A percentile compares a stretch with the other conserved stretches of the same genome.
Evolutionary conservation across 2,888 invertebrate genomes (phyloP).

Genomic region (Rhagophthalmus giganteus): DNA sequence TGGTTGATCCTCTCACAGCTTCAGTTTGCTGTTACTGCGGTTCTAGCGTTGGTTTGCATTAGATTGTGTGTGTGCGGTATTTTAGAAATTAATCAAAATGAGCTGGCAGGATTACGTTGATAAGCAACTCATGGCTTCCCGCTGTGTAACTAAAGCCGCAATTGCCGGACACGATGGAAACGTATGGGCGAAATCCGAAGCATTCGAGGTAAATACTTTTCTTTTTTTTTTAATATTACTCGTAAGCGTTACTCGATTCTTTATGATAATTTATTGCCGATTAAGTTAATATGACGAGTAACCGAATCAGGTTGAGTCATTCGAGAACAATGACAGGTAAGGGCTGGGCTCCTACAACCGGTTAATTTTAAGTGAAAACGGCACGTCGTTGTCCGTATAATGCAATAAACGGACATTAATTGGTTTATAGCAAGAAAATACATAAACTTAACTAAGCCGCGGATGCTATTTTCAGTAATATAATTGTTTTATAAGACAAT

Average conservation of each 20-base stretch:
- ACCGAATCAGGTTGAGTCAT: slow-evolving; percentile 21
- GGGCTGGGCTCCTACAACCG: slow-evolving; percentile 25
- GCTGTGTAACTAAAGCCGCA: slow-evolving; percentile 92
- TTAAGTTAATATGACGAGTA: too few relatives aligned
- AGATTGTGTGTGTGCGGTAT: slow-evolving; percentile 49
- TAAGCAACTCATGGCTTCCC: slow-evolving; percentile 93
- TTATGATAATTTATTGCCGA: too few relatives aligned
- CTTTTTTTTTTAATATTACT: slow-evolving; percentile 1
- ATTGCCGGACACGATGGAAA: slow-evolving; percentile 95
- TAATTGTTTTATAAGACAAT: slow-evolving; percentile 23
- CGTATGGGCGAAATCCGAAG: slow-evolving; percentile 92
- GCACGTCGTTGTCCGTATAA: not conserved
- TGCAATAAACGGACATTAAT: too few relatives aligned
- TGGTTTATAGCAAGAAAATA: too few relatives aligned
- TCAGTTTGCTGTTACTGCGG: slow-evolving; percentile 45
- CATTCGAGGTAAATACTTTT: slow-evolving; percentile 82
- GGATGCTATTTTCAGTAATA: slow-evolving; percentile 16
- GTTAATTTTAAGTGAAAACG: slow-evolving; percentile 4
- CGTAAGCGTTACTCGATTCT: too few relatives aligned
- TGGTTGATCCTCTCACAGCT: slow-evolving; percentile 38
- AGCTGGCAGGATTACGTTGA: slow-evolving; percentile 99
- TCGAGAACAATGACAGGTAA: slow-evolving; percentile 31
- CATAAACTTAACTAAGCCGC: not conserved
- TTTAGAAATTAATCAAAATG: slow-evolving; percentile 64
- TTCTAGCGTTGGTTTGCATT: slow-evolving; percentile 38